Conservation (phyloP, 2,888 invertebrate genomes). For the Exocentrus adspersus region DNA sequence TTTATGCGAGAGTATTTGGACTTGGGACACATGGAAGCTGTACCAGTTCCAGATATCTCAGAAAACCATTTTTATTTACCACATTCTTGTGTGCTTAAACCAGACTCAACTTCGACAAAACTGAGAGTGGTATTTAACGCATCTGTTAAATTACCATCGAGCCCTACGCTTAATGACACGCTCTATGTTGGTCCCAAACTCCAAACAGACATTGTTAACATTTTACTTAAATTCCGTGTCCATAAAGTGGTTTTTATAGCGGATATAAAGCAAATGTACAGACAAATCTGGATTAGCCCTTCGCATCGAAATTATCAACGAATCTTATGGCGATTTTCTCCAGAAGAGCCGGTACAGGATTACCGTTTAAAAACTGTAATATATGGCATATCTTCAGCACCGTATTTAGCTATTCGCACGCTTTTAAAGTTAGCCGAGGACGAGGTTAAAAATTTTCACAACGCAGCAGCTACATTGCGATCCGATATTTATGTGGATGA, state of each 20-base stretch:
- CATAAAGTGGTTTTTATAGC: background rate
- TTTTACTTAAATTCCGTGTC: background rate
- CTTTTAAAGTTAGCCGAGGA: background rate
- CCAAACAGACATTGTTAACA: background rate
- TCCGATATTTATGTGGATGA: background rate
- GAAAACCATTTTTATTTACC: background rate
- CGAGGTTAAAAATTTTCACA: background rate
- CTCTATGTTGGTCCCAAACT: constrained; percentile 1
- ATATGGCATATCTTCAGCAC: background rate
- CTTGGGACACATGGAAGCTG: background rate
- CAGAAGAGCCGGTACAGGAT: background rate
- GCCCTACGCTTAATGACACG: constrained; percentile 3
- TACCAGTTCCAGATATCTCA: background rate
- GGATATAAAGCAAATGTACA: constrained; percentile 12
- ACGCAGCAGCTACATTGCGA: background rate
- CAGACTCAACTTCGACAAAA: background rate
- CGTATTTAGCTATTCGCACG: constrained; percentile 1
- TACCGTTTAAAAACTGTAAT: background rate
- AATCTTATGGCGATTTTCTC: background rate
- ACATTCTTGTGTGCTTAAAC: background rate
- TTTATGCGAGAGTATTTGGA: background rate
- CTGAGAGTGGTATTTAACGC: background rate
- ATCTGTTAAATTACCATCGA: background rate
- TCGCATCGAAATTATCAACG: background rate
- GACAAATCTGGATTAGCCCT: background rate